Percentiles rank a stretch among this genome's conserved stretches.
phyloP scores from a whole-genome alignment of 53 echinoderm and acorn worm species.

The Echinometra lucunter region DNA sequence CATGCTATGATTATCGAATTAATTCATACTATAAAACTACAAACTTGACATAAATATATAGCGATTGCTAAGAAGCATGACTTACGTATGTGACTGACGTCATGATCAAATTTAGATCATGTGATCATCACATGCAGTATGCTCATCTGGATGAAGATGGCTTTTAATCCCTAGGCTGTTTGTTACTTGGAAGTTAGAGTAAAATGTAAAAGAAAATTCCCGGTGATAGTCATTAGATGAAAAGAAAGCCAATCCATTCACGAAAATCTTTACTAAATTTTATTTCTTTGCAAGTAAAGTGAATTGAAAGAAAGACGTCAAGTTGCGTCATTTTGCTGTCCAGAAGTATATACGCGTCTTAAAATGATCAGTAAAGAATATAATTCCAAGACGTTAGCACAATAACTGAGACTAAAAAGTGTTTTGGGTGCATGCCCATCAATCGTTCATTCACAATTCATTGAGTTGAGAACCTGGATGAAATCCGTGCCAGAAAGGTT shows the following conservation, averaged over 20 bases:
- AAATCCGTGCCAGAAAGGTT: slow-evolving; percentile 28
- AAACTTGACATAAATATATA: too few relatives aligned
- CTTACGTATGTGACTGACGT: too few relatives aligned
- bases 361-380: neutral
- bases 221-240: too few relatives aligned
- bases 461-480: neutral
- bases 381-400: neutral
- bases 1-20: neutral
- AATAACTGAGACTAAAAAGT: neutral
- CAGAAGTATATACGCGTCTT: neutral
- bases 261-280: neutral
- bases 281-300: neutral
- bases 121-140: too few relatives aligned
- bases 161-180: too few relatives aligned
- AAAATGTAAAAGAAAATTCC: too few relatives aligned
- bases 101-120: too few relatives aligned
- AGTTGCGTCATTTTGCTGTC: neutral
- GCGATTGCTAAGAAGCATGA: too few relatives aligned
- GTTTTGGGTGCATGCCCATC: slow-evolving; percentile 24
- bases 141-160: too few relatives aligned
- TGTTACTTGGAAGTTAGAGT: too few relatives aligned
- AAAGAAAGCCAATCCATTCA: neutral
- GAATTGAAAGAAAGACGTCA: neutral
- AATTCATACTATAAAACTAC: neutral
- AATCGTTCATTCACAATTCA: slow-evolving; percentile 39